Conservation (phyloP, 2,797 vertebrate genomes). For the Ataeniobius toweri region DNA sequence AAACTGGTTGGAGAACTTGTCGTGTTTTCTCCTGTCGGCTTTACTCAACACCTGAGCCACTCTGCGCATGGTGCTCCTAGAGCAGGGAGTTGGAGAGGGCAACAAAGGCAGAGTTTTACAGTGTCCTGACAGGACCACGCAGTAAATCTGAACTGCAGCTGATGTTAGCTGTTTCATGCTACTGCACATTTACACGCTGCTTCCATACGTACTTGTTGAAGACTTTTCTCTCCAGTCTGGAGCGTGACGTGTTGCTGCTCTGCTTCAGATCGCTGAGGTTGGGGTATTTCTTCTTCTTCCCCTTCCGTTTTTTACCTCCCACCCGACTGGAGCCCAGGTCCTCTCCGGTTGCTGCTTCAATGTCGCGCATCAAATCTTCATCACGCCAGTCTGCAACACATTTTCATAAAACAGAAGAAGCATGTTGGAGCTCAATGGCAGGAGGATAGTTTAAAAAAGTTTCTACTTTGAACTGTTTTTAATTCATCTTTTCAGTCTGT, state of each 20-base stretch:
- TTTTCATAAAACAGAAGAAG: neutral
- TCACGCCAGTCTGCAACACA: conserved; percentile 88
- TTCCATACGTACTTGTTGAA: conserved; percentile 87
- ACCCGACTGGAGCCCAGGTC: conserved; percentile 87
- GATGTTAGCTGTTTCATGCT: conserved; percentile 25
- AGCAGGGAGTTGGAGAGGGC: neutral
- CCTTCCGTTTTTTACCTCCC: conserved; percentile 73
- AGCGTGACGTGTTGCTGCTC: conserved; percentile 83
- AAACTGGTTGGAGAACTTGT: conserved; percentile 98
- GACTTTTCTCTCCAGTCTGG: conserved; percentile 89
- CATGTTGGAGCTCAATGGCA: neutral
- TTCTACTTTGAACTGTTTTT: too few species aligned
- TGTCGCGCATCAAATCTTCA: conserved; percentile 89
- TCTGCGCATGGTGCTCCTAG: conserved; percentile 87
- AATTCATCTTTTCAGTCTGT: too few species aligned
- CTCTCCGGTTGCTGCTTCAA: conserved; percentile 89
- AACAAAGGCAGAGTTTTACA: conserved; percentile 27
- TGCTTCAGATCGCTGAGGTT: conserved; percentile 91
- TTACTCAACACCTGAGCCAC: conserved; percentile 87
- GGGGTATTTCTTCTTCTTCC: conserved; percentile 86
- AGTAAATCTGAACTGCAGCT: neutral
- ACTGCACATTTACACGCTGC: neutral
- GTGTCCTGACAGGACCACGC: neutral
- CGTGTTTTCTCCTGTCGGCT: conserved; percentile 88
- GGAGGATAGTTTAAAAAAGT: too few species aligned